Evolutionary conservation across 2,113 vertebrate genomes (phyloP), one percentile per base, ranked within the genome.

Genomic region (Mastomys natalensis): DNA sequence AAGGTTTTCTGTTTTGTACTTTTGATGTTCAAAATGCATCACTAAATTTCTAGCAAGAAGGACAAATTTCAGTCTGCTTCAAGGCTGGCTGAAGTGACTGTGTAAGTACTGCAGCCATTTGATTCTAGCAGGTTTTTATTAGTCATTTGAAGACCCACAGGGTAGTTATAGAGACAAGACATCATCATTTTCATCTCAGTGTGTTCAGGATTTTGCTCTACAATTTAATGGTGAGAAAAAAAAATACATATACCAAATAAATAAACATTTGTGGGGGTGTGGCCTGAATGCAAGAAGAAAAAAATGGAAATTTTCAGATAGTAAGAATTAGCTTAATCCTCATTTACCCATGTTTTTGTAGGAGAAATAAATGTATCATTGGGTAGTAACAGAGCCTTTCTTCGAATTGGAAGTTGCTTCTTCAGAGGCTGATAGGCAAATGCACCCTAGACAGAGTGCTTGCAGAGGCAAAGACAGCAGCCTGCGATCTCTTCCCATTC

Each of bases 141-240:
- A 89, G 66, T 96, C 66, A 87, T 87, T 96, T 96, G 31, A 91
- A 91, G 82, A 94, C 73, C 87, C 95, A 89, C 8, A 0, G 37
- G 40, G 24, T 93, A 78, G 94, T 95, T 89, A 82, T 1, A 12
- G 87, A 96, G 97, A 91, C 72, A 90, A 94, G 93, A 89, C 84
- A 84, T 93, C 37, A 92, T 98, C 90, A 64, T 95, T 84, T 89
- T 96, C 94, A 97, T 96, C 95, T 90, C 78, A 93, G 0, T 64
- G 53, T 53, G 64, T 95, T 26, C 45, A 62, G n/a, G 93, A 91
- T 97, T 93, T 97, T 26, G 77, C 84, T 60, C 80, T 94, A 5
- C 78, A 94, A 89, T 95, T 96, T 95, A 90, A 84, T 96, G 74
- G 92, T 92, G 70, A 96, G 84, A 95, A 95, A 96, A 96, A 96